Conservation (phyloP, 2,797 vertebrate species). For the Tokudaia muenninki region DNA sequence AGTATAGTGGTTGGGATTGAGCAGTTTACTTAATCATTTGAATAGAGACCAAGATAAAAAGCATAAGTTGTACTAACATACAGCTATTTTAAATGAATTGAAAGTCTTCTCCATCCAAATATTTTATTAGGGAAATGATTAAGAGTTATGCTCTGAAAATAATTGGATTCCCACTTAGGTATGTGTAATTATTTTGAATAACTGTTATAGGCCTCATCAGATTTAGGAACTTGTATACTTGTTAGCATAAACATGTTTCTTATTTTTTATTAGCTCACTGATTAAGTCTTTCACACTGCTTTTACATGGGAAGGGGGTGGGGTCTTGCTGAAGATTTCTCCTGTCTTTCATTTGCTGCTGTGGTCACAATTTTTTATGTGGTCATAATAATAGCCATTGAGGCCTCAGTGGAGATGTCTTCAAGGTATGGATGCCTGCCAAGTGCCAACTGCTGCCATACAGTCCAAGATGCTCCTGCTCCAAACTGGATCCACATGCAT, state of each 20-base stretch:
- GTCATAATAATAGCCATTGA: constrained; percentile 37
- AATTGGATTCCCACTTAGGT: background rate
- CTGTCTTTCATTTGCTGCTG: constrained; percentile 15
- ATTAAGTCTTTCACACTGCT: background rate
- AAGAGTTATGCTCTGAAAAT: background rate
- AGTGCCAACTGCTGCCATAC: constrained; percentile 51
- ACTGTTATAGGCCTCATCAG: background rate
- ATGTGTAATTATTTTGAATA: constrained; percentile 48
- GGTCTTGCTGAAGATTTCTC: constrained; percentile 5
- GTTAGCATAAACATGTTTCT: background rate
- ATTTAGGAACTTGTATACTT: background rate
- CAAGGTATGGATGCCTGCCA: constrained; percentile 44
- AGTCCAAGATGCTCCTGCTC: constrained; percentile 52
- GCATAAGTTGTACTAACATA: background rate
- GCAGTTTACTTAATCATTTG: background rate
- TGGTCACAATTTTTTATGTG: constrained; percentile 30
- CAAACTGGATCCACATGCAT: constrained; percentile 20
- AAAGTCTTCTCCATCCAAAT: background rate
- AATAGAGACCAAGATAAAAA: constrained; percentile 44
- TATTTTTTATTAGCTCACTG: constrained; percentile 27
- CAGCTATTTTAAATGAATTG: background rate
- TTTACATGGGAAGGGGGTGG: background rate
- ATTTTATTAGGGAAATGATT: constrained; percentile 50
- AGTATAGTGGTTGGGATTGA: background rate
- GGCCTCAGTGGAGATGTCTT: constrained; percentile 23